Percentiles rank a stretch among this genome's conserved stretches.
These are phyloP conservation scores for Mycetomoellerius zeteki DNA, from an alignment of 1,140 invertebrate species.

Conservation along the genomic window DNA sequence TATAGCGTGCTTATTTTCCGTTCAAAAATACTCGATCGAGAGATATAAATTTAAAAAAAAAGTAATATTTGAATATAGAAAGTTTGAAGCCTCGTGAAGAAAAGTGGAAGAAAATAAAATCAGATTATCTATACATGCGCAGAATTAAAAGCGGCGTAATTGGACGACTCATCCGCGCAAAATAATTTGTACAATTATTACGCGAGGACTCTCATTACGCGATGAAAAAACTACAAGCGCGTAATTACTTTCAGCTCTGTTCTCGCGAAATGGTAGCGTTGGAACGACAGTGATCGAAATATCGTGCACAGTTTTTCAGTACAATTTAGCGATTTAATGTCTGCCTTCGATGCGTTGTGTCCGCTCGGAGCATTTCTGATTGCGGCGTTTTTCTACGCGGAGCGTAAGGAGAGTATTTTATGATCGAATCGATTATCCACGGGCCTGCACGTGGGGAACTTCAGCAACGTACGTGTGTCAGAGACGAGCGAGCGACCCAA, in stretches of 20 bases:
- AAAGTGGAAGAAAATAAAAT: not conserved
- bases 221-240: not conserved
- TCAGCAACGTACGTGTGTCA: conserved; percentile 79
- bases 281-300: conserved; percentile 58
- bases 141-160: conserved; percentile 36
- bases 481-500: conserved; percentile 76
- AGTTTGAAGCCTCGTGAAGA: not conserved
- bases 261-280: conserved; percentile 28
- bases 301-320: conserved; percentile 43
- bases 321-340: conserved; percentile 59
- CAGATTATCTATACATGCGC: not conserved
- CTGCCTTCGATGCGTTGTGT: conserved; percentile 49
- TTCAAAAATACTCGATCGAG: not conserved
- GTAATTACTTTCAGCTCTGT: conserved; percentile 38
- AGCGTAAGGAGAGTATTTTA: conserved; percentile 81
- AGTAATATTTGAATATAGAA: not conserved
- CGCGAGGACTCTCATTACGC: conserved; percentile 21
- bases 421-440: conserved; percentile 84
- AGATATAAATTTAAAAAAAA: not conserved
- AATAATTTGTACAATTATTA: conserved; percentile 49
- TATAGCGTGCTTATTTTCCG: not conserved
- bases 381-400: conserved; percentile 42
- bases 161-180: conserved; percentile 21
- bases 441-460: conserved; percentile 79
- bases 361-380: conserved; percentile 43